phyloP scores from a whole-genome alignment of 2,888 invertebrate genomes.

The Operophtera brumata region DNA sequence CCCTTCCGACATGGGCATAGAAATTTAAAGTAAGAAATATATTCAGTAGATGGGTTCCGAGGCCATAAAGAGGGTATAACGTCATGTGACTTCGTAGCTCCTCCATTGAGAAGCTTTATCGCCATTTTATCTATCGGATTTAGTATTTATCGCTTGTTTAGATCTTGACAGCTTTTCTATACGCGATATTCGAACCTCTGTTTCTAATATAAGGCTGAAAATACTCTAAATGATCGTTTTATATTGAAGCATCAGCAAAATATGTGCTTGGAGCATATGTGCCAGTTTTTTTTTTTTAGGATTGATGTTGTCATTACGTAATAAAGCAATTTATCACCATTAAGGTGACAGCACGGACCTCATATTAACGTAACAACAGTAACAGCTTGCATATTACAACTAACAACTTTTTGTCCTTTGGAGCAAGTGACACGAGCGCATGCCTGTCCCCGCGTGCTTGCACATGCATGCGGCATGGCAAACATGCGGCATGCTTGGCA shows the following conservation, averaged over 20 bases:
- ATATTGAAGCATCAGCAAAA: not conserved
- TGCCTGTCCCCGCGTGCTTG: too few relatives aligned
- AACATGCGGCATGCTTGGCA: too few relatives aligned
- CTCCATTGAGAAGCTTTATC: constrained; percentile 24
- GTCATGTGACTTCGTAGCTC: constrained; percentile 26
- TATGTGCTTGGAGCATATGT: not conserved
- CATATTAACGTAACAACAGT: not conserved
- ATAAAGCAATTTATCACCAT: not conserved
- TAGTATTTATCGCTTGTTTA: constrained; percentile 17
- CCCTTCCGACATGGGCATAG: too few relatives aligned
- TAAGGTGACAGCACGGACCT: constrained; percentile 1
- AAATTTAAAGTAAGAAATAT: too few relatives aligned
- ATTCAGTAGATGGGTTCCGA: not conserved
- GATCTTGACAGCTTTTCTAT: constrained; percentile 15
- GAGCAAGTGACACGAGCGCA: too few relatives aligned
- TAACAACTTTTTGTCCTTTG: too few relatives aligned
- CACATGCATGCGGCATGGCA: too few relatives aligned
- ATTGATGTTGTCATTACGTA: not conserved
- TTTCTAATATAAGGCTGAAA: constrained; percentile 1
- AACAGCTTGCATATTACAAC: too few relatives aligned
- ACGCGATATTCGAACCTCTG: constrained; percentile 10
- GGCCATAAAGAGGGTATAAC: constrained; percentile 3
- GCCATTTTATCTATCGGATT: constrained; percentile 17
- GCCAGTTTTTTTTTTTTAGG: not conserved
- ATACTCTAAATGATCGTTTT: not conserved